A percentile compares a stretch with the other conserved stretches of the same genome.
Conservation (phyloP, 2,113 vertebrate species). For the Bos indicus region DNA sequence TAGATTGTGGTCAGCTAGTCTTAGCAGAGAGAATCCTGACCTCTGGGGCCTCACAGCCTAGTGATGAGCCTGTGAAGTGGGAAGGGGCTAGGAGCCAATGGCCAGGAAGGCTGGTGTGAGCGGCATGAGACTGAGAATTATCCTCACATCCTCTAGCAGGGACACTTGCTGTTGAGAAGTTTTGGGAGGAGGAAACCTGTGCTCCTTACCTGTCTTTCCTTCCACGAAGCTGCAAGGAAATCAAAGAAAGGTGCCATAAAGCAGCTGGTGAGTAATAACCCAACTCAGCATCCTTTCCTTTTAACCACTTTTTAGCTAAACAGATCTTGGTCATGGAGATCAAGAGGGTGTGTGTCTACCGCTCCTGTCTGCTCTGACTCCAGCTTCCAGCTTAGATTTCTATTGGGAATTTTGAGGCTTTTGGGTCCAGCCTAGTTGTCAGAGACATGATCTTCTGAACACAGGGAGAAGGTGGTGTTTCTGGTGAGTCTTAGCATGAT, state of each 20-base stretch:
- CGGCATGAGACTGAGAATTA: background rate
- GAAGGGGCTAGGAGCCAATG: too few relatives aligned
- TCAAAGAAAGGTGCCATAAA: rapidly evolving
- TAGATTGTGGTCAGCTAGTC: background rate
- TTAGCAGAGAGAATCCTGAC: background rate
- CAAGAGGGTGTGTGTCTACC: background rate
- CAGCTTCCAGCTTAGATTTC: background rate
- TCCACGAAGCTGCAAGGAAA: constrained; percentile 13
- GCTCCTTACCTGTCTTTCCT: background rate
- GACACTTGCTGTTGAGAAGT: background rate
- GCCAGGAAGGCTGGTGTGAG: background rate
- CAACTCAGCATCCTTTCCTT: background rate
- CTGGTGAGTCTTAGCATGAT: background rate
- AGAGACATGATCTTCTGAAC: background rate
- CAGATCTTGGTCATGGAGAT: background rate
- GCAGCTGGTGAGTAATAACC: background rate
- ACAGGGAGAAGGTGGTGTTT: background rate
- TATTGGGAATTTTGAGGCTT: background rate
- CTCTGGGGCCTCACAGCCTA: background rate
- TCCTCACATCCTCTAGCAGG: background rate
- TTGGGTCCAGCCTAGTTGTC: background rate
- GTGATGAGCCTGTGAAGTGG: background rate
- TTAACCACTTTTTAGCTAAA: background rate
- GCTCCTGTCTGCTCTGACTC: background rate
- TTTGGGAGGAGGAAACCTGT: rapidly evolving